phyloP scores from a whole-genome alignment of 2,888 invertebrate genomes.

The Ceriagrion tenellum region DNA sequence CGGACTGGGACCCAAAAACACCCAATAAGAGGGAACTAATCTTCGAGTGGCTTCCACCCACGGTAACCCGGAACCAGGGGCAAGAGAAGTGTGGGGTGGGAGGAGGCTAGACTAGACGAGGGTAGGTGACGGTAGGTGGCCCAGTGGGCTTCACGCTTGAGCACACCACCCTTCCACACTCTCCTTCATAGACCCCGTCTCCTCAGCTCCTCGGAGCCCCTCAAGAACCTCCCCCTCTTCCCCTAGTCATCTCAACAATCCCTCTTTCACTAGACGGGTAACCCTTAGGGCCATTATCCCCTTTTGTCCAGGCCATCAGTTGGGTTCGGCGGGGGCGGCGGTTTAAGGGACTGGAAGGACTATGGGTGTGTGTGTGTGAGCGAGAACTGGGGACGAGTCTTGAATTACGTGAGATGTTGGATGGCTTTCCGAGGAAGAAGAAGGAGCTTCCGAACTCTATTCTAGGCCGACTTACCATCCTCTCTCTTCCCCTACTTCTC shows the following conservation, averaged over 20 bases:
- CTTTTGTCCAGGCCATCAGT: constrained; percentile 25
- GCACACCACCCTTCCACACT: background rate
- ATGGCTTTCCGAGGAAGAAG: background rate
- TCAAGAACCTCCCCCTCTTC: background rate
- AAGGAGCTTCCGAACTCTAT: background rate
- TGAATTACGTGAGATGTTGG: constrained; percentile 54
- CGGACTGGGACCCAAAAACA: background rate
- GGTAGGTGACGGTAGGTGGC: background rate
- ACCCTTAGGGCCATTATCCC: constrained; percentile 41
- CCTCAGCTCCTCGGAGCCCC: background rate
- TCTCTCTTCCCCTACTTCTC: background rate
- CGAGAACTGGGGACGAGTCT: constrained; percentile 21
- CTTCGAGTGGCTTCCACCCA: background rate
- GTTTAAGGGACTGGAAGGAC: background rate
- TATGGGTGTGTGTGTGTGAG: background rate
- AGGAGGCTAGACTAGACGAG: background rate
- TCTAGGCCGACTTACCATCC: background rate
- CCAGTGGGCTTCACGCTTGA: background rate
- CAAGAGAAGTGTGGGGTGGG: background rate
- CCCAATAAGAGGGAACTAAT: background rate
- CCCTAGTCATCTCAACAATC: background rate
- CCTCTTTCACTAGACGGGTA: constrained; percentile 11
- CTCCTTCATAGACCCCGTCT: too few relatives aligned
- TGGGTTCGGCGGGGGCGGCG: background rate
- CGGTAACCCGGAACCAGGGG: background rate